phyloP scores from a whole-genome alignment of 2,888 invertebrate species.

The Kuschelorhynchus macadamiae region DNA sequence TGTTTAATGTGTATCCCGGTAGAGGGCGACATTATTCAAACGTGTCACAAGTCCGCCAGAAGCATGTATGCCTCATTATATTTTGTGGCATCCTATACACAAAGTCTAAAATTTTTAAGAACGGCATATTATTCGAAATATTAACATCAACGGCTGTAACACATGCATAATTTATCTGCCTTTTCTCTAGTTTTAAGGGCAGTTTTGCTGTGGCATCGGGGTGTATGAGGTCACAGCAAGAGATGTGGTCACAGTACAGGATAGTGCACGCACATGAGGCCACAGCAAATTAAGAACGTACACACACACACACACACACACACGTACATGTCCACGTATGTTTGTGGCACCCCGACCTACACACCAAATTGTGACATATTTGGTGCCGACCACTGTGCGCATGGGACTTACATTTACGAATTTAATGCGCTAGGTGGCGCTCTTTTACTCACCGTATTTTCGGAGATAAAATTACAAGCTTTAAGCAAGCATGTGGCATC shows the following conservation, averaged over 20 bases:
- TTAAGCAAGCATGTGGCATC: no score
- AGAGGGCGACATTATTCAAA: constrained; percentile 3
- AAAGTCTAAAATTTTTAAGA: background rate
- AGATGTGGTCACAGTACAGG: constrained; percentile 10
- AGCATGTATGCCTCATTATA: background rate
- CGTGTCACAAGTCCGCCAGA: constrained; percentile 1
- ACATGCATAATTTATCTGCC: background rate
- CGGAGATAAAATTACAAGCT: no score
- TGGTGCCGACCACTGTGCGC: no score
- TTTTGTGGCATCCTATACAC: constrained; percentile 13
- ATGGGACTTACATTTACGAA: no score
- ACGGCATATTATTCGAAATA: background rate
- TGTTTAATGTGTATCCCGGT: constrained; percentile 4
- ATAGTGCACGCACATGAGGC: constrained; percentile 10
- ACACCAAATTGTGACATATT: no score
- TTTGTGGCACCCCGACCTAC: no score
- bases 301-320: constrained; percentile 8
- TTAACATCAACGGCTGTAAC: background rate
- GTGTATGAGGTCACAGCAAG: constrained; percentile 8
- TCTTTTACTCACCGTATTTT: no score
- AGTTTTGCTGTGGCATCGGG: constrained; percentile 14
- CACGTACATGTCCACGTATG: no score
- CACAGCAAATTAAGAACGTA: constrained; percentile 11
- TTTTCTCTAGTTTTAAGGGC: background rate
- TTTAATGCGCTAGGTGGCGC: no score